Percentiles rank a stretch among this genome's conserved stretches.
These are phyloP conservation scores for Sebastes fasciatus DNA, from an alignment of 2,113 vertebrate species.

Conservation along the genomic window DNA sequence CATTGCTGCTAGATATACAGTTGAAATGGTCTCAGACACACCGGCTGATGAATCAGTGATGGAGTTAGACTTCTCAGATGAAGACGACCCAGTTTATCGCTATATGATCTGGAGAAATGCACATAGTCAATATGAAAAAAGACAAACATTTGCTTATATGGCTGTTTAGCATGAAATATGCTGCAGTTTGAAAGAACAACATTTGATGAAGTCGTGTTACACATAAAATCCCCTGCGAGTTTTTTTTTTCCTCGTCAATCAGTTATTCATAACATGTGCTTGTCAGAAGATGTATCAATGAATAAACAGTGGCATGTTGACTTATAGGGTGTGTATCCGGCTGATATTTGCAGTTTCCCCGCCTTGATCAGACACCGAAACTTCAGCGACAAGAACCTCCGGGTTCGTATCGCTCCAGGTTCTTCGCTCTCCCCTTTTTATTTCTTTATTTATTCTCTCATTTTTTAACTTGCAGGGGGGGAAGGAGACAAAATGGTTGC, in stretches of 20 bases:
- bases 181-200: constrained; percentile 17
- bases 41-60: neutral
- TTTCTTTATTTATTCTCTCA: constrained; percentile 94
- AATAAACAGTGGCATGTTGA: constrained; percentile 67
- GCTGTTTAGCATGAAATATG: neutral
- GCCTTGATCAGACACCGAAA: constrained; percentile 60
- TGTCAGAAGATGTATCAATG: constrained; percentile 49
- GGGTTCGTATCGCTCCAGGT: constrained; percentile 83
- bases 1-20: no score
- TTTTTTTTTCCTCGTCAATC: constrained; percentile 40
- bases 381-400: constrained; percentile 64
- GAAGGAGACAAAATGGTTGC: constrained; percentile 99
- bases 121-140: no score
- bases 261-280: constrained; percentile 37
- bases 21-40: no score
- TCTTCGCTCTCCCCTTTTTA: constrained; percentile 91
- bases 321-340: constrained; percentile 65
- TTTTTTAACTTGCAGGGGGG: constrained; percentile 94
- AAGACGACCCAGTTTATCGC: no score
- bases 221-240: constrained; percentile 10
- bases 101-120: neutral
- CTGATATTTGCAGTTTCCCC: constrained; percentile 49
- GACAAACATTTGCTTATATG: neutral
- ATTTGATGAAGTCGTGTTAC: constrained; percentile 25
- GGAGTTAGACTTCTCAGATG: neutral